Evolutionary conservation across 1,140 invertebrate genomes (phyloP).

Genomic region (Leptinotarsa texana): DNA sequence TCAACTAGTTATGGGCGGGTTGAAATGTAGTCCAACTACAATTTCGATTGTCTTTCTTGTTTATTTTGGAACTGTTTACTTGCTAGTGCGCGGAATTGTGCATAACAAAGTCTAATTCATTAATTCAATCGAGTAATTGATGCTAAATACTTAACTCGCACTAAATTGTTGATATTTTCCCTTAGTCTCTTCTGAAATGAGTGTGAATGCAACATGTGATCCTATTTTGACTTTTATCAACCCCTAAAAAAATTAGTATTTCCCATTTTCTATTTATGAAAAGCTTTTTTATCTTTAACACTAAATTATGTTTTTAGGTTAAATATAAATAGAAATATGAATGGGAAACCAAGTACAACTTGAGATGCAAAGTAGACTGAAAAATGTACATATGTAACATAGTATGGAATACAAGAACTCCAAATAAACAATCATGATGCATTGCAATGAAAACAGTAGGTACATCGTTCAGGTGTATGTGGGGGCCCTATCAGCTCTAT

Average conservation of each 20-base stretch:
- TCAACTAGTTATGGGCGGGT: conserved; percentile 42
- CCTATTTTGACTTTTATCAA: conserved; percentile 60
- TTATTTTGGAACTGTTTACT: conserved; percentile 27
- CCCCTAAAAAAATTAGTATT: background rate
- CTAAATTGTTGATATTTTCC: conserved; percentile 14
- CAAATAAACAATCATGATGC: conserved; percentile 30
- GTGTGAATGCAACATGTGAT: conserved; percentile 62
- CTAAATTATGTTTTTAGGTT: conserved; percentile 11
- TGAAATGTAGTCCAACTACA: conserved; percentile 28
- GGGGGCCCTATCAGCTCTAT: conserved; percentile 83
- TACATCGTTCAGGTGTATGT: conserved; percentile 83
- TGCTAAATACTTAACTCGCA: conserved; percentile 30
- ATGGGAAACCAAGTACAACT: background rate
- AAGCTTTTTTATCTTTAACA: background rate
- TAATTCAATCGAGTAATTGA: conserved; percentile 40
- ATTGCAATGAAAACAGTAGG: conserved; percentile 51
- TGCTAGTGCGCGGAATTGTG: conserved; percentile 15
- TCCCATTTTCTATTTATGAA: background rate
- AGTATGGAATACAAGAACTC: background rate
- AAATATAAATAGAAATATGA: conserved; percentile 8
- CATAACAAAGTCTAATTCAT: conserved; percentile 37
- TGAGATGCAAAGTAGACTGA: conserved; percentile 13
- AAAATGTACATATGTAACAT: background rate
- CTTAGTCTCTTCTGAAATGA: conserved; percentile 14
- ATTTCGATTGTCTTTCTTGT: conserved; percentile 43